Percentiles rank a stretch among this genome's conserved stretches.
These are phyloP conservation scores for Sepioteuthis lessoniana DNA, from an alignment of 2,888 invertebrate species.

Conservation along the genomic window DNA sequence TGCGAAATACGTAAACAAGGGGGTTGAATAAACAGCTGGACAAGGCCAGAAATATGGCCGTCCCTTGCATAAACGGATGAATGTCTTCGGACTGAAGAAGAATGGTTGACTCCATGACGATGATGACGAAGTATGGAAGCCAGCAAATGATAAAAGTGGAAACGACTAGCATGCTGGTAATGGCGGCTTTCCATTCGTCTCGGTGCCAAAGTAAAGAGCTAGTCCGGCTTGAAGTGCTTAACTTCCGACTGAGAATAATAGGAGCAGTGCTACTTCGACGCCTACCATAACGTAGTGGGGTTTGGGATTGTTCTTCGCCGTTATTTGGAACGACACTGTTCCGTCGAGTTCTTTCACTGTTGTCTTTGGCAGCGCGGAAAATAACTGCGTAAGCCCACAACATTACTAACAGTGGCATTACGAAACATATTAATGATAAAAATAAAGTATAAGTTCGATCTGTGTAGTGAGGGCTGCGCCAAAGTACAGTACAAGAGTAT, in stretches of 20 bases:
- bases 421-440: slow-evolving; percentile 76
- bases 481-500: slow-evolving; percentile 68
- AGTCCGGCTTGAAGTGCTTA: slow-evolving; percentile 84
- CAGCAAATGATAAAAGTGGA: slow-evolving; percentile 81
- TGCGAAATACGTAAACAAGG: slow-evolving; percentile 84
- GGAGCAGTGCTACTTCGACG: slow-evolving; percentile 65
- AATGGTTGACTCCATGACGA: slow-evolving; percentile 64
- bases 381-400: slow-evolving; percentile 81
- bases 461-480: slow-evolving; percentile 61
- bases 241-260: slow-evolving; percentile 79
- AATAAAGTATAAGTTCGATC: slow-evolving; percentile 74
- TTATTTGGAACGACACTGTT: slow-evolving; percentile 76
- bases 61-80: slow-evolving; percentile 73
- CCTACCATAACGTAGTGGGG: slow-evolving; percentile 58
- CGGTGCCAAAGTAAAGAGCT: slow-evolving; percentile 83
- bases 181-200: slow-evolving; percentile 91
- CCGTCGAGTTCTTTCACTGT: slow-evolving; percentile 80
- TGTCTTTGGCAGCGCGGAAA: slow-evolving; percentile 85
- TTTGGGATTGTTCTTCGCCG: slow-evolving; percentile 56
- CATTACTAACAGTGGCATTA: slow-evolving; percentile 78
- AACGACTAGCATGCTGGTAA: slow-evolving; percentile 87
- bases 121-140: slow-evolving; percentile 77
- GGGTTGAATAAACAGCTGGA: slow-evolving; percentile 83
- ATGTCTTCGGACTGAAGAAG: slow-evolving; percentile 64
- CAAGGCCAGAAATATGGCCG: slow-evolving; percentile 77